These are phyloP conservation scores for Eupsilia transversa DNA, from an alignment of 2,888 invertebrate genomes.

Conservation along the genomic window DNA sequence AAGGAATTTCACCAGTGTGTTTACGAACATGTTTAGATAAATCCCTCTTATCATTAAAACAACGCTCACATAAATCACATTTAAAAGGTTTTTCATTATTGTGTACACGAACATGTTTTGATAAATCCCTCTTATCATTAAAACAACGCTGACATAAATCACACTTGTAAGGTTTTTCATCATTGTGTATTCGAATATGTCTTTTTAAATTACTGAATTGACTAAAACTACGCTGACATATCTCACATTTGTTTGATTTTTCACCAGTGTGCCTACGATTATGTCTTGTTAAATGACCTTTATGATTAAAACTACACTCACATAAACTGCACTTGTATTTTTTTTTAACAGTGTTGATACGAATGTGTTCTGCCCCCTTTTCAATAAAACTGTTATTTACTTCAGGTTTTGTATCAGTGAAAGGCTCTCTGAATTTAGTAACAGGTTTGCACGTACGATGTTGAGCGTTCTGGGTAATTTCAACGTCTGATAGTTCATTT, in stretches of 20 bases:
- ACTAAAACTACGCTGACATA: conserved; percentile 1
- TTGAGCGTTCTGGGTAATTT: not conserved
- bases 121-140: conserved; percentile 7
- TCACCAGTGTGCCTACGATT: not conserved
- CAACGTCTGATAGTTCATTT: not conserved
- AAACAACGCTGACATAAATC: not conserved
- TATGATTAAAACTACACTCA: conserved; percentile 1
- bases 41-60: not conserved
- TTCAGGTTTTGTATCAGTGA: conserved; percentile 1
- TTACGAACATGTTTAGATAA: not conserved
- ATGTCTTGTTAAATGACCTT: conserved; percentile 1
- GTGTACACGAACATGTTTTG: not conserved
- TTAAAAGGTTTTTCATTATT: not conserved
- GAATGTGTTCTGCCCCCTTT: not conserved
- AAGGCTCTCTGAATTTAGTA: not conserved
- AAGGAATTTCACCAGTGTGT: not conserved
- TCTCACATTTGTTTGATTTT: not conserved
- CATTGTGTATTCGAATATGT: not conserved
- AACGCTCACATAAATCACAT: not conserved
- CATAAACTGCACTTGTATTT: not conserved
- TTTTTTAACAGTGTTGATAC: not conserved
- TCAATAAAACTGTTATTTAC: not conserved
- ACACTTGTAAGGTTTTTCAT: not conserved
- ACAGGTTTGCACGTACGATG: not conserved
- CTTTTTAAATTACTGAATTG: conserved; percentile 4